phyloP scores from a whole-genome alignment of 2,888 invertebrate species.

The Clostera curtula region DNA sequence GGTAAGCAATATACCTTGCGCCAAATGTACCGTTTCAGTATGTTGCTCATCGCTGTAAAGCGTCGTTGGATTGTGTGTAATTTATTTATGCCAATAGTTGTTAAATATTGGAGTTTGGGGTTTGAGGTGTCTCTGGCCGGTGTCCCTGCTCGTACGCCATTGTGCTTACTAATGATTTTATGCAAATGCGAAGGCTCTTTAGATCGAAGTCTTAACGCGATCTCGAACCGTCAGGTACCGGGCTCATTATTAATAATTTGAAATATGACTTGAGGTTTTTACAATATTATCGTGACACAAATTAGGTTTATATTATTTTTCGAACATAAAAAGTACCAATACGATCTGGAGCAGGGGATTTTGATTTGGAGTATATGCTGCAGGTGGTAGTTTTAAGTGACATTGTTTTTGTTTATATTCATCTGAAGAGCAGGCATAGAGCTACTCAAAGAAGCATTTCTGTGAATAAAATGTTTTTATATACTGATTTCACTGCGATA shows the following conservation, averaged over 20 bases:
- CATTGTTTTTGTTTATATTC: too few species aligned
- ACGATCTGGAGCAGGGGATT: too few species aligned
- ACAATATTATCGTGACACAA: constrained; percentile 49
- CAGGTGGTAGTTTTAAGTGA: too few species aligned
- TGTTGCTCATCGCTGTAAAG: neutral
- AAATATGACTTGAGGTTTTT: constrained; percentile 68
- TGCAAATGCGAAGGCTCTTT: constrained; percentile 75
- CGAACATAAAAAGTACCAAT: constrained; percentile 15
- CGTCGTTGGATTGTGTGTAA: constrained; percentile 27
- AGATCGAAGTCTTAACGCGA: constrained; percentile 75
- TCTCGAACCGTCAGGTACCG: constrained; percentile 72
- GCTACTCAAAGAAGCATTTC: too few species aligned
- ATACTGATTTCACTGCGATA: too few species aligned
- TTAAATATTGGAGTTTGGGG: constrained; percentile 48
- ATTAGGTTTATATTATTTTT: constrained; percentile 46
- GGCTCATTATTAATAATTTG: constrained; percentile 73
- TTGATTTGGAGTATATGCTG: too few species aligned
- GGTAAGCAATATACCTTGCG: constrained; percentile 30
- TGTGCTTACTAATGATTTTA: constrained; percentile 76
- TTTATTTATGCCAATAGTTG: constrained; percentile 18
- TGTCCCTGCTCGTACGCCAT: constrained; percentile 72
- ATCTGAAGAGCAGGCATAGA: too few species aligned
- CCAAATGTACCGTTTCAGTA: constrained; percentile 2
- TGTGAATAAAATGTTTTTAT: too few species aligned
- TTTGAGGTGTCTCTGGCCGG: constrained; percentile 63